Base-by-base conservation (phyloP, 30 jellyfish, hydroid and myxozoan species). In the Hydractinia echinata region DNA sequence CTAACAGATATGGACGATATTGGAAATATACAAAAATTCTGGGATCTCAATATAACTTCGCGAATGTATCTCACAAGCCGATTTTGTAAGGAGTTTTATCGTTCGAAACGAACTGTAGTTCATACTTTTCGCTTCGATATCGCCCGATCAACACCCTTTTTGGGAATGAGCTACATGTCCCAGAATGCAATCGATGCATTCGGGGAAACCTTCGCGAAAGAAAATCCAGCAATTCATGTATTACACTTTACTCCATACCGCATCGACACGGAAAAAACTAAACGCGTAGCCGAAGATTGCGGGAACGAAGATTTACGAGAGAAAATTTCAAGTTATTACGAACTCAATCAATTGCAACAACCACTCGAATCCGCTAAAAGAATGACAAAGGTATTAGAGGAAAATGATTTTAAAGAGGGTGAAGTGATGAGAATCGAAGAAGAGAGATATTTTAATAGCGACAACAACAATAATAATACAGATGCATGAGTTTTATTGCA, bases 341-440 rank as follows among this genome's bases (percentile, higher is more conserved):
- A 77, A 7, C 39, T 30, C 10, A 49, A 49, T 8, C 16, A 54
- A n/a, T 54, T 77, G 60, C 56, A 55, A 16, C 53, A 11, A 54
- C 85, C 85, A 5, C 60, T 77, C n/a, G 85, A 77, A 18, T 79
- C 85, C 21, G 85, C 85, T 11, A 77, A 77, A 54, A 55, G 74
- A 54, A 51, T 77, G 77, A 54, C 79, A 0, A 53, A 55, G 60
- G 10, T 61, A 4, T 54, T 77, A 55, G 85, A 77, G 5, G 85
- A 60, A 44, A n/a, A 72, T 14, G 85, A 77, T 6, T 77, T 77
- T 54, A 56, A 52, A 51, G 30, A 7, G 77, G 85, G 85, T 10
- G 51, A 54, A 51, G 55, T 61, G 76, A 19, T 77, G 55, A 52
- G 58, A 30, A 77, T 77, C 80, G 55, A 56, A 16, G 76, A 54